Evolutionary conservation across 2,888 invertebrate species (phyloP).

Genomic region (Lochmaea capreae): DNA sequence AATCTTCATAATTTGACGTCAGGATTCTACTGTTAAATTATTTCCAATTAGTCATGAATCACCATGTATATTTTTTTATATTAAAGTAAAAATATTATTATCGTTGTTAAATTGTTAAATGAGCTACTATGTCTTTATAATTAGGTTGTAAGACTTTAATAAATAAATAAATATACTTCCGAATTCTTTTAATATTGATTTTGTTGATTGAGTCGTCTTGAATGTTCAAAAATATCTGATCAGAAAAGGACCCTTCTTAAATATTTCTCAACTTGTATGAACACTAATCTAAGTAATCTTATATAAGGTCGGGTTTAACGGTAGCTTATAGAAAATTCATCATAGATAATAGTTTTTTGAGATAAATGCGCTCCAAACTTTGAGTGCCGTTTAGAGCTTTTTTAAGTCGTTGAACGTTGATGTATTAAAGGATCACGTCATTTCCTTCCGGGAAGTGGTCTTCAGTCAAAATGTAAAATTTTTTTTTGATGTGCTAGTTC

Average conservation of each 20-base stretch:
- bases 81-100: no score
- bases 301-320: neutral
- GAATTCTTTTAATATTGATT: neutral
- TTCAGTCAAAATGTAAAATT: no score
- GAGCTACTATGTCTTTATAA: no score
- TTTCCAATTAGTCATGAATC: no score
- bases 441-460: no score
- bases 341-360: neutral
- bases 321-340: neutral
- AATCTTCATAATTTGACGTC: no score
- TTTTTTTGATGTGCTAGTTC: no score
- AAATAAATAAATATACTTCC: no score
- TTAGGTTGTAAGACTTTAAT: no score
- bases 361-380: conserved; percentile 4
- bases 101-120: no score
- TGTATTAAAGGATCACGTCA: neutral
- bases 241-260: neutral
- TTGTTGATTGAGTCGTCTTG: neutral
- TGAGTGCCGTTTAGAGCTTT: neutral
- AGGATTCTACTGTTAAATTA: no score
- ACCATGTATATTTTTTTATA: no score
- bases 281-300: neutral
- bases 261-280: neutral
- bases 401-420: neutral
- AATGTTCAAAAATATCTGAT: neutral